Evolutionary conservation across 64 coral and sea anemone genomes (phyloP).

Genomic region (Pachyseris speciosa): DNA sequence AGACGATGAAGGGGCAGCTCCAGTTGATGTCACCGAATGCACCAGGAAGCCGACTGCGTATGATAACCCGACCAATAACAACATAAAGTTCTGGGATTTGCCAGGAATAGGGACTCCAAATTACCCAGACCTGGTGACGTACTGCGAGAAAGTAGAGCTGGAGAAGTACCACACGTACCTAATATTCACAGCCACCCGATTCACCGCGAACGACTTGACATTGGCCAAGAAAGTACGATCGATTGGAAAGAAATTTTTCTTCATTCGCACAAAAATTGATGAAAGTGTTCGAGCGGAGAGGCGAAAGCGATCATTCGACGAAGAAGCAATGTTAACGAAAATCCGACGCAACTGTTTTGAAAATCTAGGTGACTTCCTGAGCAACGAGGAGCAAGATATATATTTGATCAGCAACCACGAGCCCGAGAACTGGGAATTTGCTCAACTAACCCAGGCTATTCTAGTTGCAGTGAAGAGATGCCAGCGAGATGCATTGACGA

Average conservation of each 20-base stretch:
- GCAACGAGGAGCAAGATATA: background rate
- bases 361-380: slow-evolving; percentile 13
- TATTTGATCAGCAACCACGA: slow-evolving; percentile 50
- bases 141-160: slow-evolving; percentile 28
- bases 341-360: background rate
- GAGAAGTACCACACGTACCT: slow-evolving; percentile 49
- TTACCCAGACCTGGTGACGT: slow-evolving; percentile 35
- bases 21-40: background rate
- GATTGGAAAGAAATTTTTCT: slow-evolving; percentile 15
- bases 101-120: slow-evolving; percentile 54
- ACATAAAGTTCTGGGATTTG: slow-evolving; percentile 63
- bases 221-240: slow-evolving; percentile 20
- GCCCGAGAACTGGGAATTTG: slow-evolving; percentile 39
- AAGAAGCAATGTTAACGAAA: slow-evolving; percentile 3
- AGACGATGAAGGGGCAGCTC: slow-evolving; percentile 22
- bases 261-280: slow-evolving; percentile 71
- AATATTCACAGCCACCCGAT: slow-evolving; percentile 19
- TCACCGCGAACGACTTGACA: slow-evolving; percentile 18
- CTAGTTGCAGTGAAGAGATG: background rate
- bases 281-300: slow-evolving; percentile 4
- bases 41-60: background rate
- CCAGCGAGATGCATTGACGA: background rate
- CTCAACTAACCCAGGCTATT: slow-evolving; percentile 11
- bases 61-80: slow-evolving; percentile 31
- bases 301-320: slow-evolving; percentile 40